Conservation (phyloP, 2,113 vertebrate species). For the Xiphophorus couchianus region DNA sequence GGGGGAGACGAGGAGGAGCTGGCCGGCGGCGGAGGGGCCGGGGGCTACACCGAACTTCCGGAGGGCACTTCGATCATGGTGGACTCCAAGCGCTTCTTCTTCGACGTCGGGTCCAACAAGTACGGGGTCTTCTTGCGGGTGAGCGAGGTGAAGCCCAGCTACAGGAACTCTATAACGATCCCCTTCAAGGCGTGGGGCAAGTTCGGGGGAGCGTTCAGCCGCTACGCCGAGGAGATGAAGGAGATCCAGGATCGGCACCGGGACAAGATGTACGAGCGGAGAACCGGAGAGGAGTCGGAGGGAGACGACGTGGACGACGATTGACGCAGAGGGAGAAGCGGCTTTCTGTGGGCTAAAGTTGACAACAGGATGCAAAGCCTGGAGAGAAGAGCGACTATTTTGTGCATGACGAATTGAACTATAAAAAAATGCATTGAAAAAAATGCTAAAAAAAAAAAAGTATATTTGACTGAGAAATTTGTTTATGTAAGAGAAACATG, state of each 20-base stretch:
- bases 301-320: conserved; percentile 95
- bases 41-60: conserved; percentile 89
- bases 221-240: conserved; percentile 97
- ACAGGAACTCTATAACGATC: conserved; percentile 97
- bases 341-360: conserved; percentile 34
- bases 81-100: conserved; percentile 97
- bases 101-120: conserved; percentile 98
- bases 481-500: conserved; percentile 75
- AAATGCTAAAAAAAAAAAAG: conserved; percentile 42
- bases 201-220: conserved; percentile 94
- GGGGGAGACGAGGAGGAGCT: conserved; percentile 92
- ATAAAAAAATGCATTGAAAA: conserved; percentile 60
- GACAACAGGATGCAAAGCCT: conserved; percentile 69
- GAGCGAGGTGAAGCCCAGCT: conserved; percentile 96
- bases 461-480: conserved; percentile 81
- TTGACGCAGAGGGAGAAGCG: conserved; percentile 73
- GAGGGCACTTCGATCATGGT: conserved; percentile 96
- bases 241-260: conserved; percentile 95
- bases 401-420: conserved; percentile 79
- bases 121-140: conserved; percentile 96
- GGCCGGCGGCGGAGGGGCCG: conserved; percentile 83
- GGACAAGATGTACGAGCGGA: conserved; percentile 92
- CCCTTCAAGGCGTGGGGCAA: conserved; percentile 97
- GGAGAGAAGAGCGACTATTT: conserved; percentile 57
- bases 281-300: conserved; percentile 88